A percentile compares a stretch with the other conserved stretches of the same genome.
Evolutionary conservation across 2,113 vertebrate genomes (phyloP).

Genomic region (Pteropus alecto): DNA sequence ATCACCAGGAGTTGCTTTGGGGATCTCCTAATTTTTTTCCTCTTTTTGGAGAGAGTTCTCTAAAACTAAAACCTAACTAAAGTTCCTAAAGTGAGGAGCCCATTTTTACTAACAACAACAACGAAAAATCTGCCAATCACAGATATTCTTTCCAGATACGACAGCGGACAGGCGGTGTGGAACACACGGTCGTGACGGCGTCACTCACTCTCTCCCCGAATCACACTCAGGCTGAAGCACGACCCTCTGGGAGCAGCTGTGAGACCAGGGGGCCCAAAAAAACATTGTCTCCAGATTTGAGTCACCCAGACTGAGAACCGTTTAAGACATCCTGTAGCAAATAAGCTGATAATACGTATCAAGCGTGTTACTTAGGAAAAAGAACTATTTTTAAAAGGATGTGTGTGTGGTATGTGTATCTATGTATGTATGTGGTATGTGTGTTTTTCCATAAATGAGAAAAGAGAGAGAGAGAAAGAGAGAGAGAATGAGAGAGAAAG

Average conservation of each 20-base stretch:
- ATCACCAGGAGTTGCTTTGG: neutral
- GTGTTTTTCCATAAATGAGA: no score
- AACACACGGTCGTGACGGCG: fast-evolving
- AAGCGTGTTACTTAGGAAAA: no score
- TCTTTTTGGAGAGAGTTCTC: neutral
- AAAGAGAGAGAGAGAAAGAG: no score
- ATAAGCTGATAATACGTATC: no score
- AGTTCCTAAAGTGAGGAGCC: neutral
- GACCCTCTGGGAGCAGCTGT: neutral
- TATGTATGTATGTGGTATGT: no score
- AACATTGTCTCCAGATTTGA: no score
- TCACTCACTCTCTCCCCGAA: neutral
- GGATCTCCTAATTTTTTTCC: neutral
- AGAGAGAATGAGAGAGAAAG: no score
- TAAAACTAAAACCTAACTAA: neutral
- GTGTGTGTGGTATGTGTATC: no score
- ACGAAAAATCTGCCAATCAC: fast-evolving
- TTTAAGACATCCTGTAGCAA: no score
- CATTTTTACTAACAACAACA: neutral
- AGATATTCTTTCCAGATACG: neutral
- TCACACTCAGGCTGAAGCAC: neutral
- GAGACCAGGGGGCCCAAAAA: no score
- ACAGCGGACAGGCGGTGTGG: fast-evolving
- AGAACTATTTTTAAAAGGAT: no score
- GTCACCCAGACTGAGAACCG: no score